A percentile compares a stretch with the other conserved stretches of the same genome.
Conservation (phyloP, 2,113 vertebrate species). For the Dicrurus megarhynchus region DNA sequence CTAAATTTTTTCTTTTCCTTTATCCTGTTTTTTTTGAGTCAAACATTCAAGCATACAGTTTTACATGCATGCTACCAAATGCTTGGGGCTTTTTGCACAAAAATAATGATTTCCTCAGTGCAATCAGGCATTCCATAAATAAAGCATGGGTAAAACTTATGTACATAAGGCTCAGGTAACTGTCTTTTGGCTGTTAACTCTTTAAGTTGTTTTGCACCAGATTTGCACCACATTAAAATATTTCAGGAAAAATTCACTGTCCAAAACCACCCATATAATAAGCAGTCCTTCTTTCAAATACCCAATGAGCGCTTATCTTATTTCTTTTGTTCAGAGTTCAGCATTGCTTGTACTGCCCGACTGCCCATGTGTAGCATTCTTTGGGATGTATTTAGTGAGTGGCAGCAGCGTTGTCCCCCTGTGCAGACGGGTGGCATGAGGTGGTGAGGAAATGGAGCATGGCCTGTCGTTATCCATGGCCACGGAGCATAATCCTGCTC, state of each 20-base stretch:
- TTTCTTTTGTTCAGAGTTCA: background rate
- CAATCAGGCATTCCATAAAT: background rate
- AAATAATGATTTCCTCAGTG: background rate
- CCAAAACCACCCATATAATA: background rate
- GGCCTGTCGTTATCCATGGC: accelerated
- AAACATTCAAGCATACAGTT: background rate
- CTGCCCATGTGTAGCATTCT: background rate
- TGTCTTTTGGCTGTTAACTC: background rate
- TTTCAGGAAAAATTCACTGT: background rate
- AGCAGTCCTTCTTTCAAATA: background rate
- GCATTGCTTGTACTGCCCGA: background rate
- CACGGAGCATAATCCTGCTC: accelerated
- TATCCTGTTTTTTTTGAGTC: background rate
- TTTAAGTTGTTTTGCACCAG: background rate
- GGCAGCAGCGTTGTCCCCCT: background rate
- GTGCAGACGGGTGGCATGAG: accelerated
- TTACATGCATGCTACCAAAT: background rate
- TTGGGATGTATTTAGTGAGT: background rate
- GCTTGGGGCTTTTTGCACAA: background rate
- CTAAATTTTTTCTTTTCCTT: background rate
- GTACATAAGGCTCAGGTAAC: accelerated
- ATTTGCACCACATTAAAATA: background rate
- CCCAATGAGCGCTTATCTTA: background rate
- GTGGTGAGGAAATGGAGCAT: background rate
- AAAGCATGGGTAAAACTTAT: background rate